Base-by-base conservation (phyloP, 2,888 invertebrate species). In the Cordilura impudica region DNA sequence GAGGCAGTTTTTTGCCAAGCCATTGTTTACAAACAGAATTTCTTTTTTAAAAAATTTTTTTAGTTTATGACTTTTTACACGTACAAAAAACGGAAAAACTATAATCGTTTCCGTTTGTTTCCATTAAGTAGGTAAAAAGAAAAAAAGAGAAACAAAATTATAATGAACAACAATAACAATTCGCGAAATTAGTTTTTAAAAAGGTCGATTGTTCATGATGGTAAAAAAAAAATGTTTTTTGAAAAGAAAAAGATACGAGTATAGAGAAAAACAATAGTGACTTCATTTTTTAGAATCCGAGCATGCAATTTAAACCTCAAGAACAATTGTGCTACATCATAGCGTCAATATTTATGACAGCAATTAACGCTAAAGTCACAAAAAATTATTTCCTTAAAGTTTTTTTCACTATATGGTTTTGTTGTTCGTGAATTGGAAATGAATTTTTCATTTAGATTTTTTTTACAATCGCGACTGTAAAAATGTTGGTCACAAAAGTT, bases 211-310 rank as follows among this genome's bases (percentile, higher is more conserved):
- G 4, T 8, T 21, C 8, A 61, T 16, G 4, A 66, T 53, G 53
- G 31, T 19, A 63, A 61, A 61, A 53, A 63, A 63, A 29, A 19
- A 26, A 16, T 12, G 16, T 14, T 12, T 26, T 26, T 26, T 26
- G 12, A 21, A 29, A 49, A n/a, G 2, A 35, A 53, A 47, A 23
- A 26, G 14, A 56, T 21, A 31, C n/a, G 31, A n/a, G n/a, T n/a
- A n/a, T 2, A 16, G 7, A 26, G 12, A 23, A 8, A 54, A 70
- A 77, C 69, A 76, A 81, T 85, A 86, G 84, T 87, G 87, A 87
- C 83, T 87, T 86, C 85, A 87, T 87, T 87, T 87, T 87, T 88
- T 87, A 87, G 87, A 88, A 87, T 84, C 84, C 85, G 88, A 85
- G 83, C 87, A 85, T 84, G 83, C 82, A 83, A 84, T 63, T 84